phyloP scores from a whole-genome alignment of 1,140 invertebrate genomes.

The Agraylea sexmaculata region DNA sequence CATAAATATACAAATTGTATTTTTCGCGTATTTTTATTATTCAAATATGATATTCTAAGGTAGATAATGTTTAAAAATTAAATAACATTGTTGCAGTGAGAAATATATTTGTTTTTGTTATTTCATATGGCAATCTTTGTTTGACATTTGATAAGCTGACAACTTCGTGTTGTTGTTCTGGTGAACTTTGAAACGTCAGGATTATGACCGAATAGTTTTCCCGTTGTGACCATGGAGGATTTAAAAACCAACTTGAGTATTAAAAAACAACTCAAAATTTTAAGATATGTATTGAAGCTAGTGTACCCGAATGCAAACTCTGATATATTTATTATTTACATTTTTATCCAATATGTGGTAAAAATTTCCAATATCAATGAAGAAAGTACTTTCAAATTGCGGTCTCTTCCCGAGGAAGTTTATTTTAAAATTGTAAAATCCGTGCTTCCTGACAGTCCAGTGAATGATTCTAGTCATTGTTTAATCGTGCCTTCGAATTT shows the following conservation, averaged over 20 bases:
- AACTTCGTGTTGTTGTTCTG: background rate
- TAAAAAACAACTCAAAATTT: no score
- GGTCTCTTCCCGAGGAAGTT: slow-evolving; percentile 14
- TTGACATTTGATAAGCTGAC: no score
- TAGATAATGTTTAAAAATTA: no score
- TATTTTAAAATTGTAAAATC: slow-evolving; percentile 8
- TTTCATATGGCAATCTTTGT: no score
- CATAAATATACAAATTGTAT: no score
- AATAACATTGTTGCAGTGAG: no score
- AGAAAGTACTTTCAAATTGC: slow-evolving; percentile 8
- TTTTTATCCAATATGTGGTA: slow-evolving; percentile 10
- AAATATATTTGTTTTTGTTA: no score
- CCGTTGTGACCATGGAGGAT: no score
- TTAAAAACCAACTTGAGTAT: no score
- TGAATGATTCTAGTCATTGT: slow-evolving; percentile 12
- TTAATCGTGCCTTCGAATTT: slow-evolving; percentile 13
- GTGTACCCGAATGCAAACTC: slow-evolving; percentile 14
- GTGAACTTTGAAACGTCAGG: background rate
- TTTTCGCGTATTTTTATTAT: no score
- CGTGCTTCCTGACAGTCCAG: background rate
- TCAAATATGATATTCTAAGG: no score
- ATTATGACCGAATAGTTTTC: no score
- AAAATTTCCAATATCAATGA: slow-evolving; percentile 10
- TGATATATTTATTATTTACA: slow-evolving; percentile 13
- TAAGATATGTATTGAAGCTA: slow-evolving; percentile 10